Evolutionary conservation across 2,113 vertebrate genomes (phyloP).

Genomic region (Bubo scandiacus): DNA sequence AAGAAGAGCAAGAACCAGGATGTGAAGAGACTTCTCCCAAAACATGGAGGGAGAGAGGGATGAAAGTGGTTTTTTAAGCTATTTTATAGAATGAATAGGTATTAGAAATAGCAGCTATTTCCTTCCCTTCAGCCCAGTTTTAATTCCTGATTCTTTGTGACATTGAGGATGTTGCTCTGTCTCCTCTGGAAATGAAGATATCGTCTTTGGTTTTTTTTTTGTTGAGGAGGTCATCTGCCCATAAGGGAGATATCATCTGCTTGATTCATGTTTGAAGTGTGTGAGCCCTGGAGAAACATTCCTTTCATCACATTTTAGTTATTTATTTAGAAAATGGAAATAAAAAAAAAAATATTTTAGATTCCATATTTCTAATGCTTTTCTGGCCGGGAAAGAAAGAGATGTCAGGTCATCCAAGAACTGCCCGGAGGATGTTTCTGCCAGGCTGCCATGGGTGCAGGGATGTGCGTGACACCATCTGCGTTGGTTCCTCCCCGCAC

Average conservation of each 20-base stretch:
- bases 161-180: not conserved
- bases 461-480: fast-evolving
- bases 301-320: not conserved
- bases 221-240: not conserved
- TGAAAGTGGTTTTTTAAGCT: not conserved
- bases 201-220: not conserved
- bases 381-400: not conserved
- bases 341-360: not conserved
- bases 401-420: not conserved
- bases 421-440: not conserved
- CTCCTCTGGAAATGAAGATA: not conserved
- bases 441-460: not conserved
- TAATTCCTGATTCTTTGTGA: not conserved
- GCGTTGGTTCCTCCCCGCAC: not conserved
- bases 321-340: not conserved
- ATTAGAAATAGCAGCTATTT: not conserved
- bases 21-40: not conserved
- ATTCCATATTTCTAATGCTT: not conserved
- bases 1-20: not conserved
- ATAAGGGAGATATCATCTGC: not conserved
- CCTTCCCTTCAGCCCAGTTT: not conserved
- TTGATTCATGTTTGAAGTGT: not conserved
- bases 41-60: not conserved
- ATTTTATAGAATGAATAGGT: not conserved
- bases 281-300: not conserved